phyloP scores from a whole-genome alignment of 2,888 invertebrate species.

The Ischnus inquisitorius region DNA sequence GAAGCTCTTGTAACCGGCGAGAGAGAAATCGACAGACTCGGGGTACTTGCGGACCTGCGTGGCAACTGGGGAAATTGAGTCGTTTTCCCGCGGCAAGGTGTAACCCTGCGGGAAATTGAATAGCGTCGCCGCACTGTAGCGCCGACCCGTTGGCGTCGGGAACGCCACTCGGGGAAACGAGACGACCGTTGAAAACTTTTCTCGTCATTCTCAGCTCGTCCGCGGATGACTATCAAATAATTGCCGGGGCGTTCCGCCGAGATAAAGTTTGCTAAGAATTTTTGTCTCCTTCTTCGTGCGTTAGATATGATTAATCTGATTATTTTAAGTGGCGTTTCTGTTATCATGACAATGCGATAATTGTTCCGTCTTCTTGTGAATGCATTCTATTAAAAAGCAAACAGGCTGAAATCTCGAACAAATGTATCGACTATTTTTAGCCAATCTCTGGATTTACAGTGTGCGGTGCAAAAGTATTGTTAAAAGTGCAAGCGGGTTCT shows the following conservation, averaged over 20 bases:
- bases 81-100: constrained; percentile 36
- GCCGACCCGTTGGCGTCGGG: neutral
- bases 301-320: no score
- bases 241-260: neutral
- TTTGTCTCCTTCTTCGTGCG: neutral
- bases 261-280: neutral
- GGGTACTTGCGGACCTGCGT: neutral
- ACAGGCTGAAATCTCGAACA: no score
- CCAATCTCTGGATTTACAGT: neutral
- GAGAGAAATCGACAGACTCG: neutral
- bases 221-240: constrained; percentile 4
- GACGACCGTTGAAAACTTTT: constrained; percentile 5
- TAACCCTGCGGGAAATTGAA: constrained; percentile 49
- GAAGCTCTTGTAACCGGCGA: neutral
- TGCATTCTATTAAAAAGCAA: no score
- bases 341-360: no score
- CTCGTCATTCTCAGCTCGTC: constrained; percentile 9
- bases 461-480: neutral
- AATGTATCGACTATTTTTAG: neutral
- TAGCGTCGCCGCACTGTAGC: neutral
- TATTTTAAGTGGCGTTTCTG: no score
- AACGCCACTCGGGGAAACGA: neutral
- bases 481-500: neutral
- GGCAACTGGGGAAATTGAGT: constrained; percentile 42
- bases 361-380: no score